These are phyloP conservation scores for Acridotheres tristis DNA, from an alignment of 2,797 vertebrate species.

Conservation along the genomic window DNA sequence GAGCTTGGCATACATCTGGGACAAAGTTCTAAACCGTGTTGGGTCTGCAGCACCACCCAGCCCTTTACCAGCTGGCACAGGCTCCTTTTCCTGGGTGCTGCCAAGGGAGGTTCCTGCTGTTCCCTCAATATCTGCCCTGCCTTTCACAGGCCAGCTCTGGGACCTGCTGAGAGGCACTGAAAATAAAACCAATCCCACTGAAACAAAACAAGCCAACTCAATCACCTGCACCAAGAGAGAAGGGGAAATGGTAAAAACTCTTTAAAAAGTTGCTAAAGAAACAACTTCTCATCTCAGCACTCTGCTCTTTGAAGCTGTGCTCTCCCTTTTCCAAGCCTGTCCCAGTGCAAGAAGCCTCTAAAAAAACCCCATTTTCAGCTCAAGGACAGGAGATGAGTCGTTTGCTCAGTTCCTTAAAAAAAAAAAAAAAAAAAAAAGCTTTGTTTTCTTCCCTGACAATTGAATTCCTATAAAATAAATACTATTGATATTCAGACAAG, in stretches of 20 bases:
- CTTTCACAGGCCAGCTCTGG: not conserved
- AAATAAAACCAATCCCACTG: not conserved
- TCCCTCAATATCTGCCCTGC: not conserved
- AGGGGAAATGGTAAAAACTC: not conserved
- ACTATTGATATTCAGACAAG: not conserved
- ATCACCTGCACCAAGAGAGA: not conserved
- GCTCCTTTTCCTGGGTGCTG: not conserved
- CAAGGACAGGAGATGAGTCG: not conserved
- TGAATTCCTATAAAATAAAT: not conserved
- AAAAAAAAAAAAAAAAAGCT: not conserved
- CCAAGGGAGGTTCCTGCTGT: not conserved
- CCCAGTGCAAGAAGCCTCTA: not conserved
- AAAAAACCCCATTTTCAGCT: not conserved
- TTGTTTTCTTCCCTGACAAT: not conserved
- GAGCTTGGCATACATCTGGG: not conserved
- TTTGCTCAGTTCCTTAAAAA: not conserved
- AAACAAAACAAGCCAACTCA: not conserved
- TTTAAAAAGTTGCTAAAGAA: not conserved
- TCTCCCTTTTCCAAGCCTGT: not conserved
- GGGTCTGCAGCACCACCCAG: not conserved
- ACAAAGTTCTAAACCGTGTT: not conserved
- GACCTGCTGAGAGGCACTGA: fast-evolving
- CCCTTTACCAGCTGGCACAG: not conserved
- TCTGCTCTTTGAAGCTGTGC: not conserved
- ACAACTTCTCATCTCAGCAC: not conserved